Evolutionary conservation across 2,888 invertebrate genomes (phyloP), one percentile per base, ranked within the genome.

Genomic region (Trachelus troglodyta): DNA sequence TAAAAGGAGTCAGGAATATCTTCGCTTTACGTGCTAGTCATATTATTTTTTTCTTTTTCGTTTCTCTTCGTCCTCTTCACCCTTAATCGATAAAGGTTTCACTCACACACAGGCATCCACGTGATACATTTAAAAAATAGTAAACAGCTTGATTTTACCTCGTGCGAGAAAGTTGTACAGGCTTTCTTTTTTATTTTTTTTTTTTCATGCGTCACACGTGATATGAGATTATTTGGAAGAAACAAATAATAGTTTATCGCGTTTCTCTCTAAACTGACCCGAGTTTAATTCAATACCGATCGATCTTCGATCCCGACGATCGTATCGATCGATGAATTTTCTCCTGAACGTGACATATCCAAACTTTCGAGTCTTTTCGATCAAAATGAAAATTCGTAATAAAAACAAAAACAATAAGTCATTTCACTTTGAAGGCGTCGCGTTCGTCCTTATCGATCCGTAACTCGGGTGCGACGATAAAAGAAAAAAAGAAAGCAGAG

Each of bases 1-100:
- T 88, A 86, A 87, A 87, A 84, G 82, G 82, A 85, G 81, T 87
- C 82, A 81, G 85, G 82, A 84, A 82, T 81, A 82, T 75, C 40
- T 77, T 79, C 69, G 56, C 73, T 74, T 77, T 76, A 71, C 56
- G 76, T 76, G 77, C 75, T 75, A 75, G 69, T 76, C 73, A 31
- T 31, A 23, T 69, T 75, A 79, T 73, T 73, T 68, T 75, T 69
- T 33, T 77, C 74, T 77, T 73, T n/a, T 73, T 23, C 76, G 74
- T 76, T 73, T 75, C n/a, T 76, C 76, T 69, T 69, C 69, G 56
- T 73, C 40, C 76, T 75, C 78, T 15, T 76, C 74, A 23, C 69
- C 76, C 73, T 78, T 74, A 69, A 79, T 78, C 71, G 71, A 33
- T 71, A 71, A 23, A 23, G 31, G 31, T 71, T 12, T 77, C 80